These are phyloP conservation scores for Sakesphorus luctuosus DNA, from an alignment of 2,113 vertebrate genomes.

Conservation along the genomic window DNA sequence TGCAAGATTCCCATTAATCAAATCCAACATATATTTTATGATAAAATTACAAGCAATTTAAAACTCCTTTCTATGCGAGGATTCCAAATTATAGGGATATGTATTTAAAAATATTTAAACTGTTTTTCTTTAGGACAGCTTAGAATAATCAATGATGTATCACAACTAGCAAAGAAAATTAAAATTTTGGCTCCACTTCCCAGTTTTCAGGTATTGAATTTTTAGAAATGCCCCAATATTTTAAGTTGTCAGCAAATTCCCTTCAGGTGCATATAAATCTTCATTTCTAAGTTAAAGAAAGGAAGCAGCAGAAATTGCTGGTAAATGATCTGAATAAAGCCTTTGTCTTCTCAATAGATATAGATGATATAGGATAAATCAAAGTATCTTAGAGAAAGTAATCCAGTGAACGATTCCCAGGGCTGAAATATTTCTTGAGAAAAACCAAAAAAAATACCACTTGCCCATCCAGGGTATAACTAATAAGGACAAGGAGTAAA, in stretches of 20 bases:
- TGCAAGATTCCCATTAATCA: not conserved
- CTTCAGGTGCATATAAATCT: slow-evolving; percentile 19
- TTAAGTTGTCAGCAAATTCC: not conserved
- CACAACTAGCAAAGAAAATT: not conserved
- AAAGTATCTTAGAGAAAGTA: not conserved
- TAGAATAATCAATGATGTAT: not conserved
- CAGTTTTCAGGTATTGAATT: not conserved
- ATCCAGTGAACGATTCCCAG: not conserved
- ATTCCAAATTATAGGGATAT: not conserved
- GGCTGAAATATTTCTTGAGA: not conserved
- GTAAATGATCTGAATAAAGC: not conserved
- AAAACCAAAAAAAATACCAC: not conserved
- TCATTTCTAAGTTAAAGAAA: not conserved
- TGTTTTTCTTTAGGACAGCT: not conserved
- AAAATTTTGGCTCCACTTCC: not conserved
- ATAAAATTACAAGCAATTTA: not conserved
- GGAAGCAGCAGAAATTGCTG: not conserved
- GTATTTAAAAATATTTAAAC: not conserved
- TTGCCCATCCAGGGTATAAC: not conserved
- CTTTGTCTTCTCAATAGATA: slow-evolving; percentile 30
- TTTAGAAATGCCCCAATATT: not conserved
- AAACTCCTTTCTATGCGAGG: not conserved
- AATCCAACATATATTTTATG: not conserved
- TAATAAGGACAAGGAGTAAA: not conserved
- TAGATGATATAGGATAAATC: not conserved